Percentiles rank a stretch among this genome's conserved stretches.
phyloP scores from a whole-genome alignment of 2,888 invertebrate species.

The Caenorhabditis sp. region DNA sequence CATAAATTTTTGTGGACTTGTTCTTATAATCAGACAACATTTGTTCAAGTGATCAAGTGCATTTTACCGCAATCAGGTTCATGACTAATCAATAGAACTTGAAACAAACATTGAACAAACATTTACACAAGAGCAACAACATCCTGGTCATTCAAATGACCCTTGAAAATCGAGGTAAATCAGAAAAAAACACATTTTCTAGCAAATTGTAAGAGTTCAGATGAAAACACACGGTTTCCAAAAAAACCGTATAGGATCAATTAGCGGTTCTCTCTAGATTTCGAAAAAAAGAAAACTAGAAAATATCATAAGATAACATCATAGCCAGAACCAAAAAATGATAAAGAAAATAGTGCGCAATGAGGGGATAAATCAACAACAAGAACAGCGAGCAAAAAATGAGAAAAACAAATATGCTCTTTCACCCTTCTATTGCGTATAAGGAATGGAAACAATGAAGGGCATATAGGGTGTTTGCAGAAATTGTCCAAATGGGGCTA shows the following conservation, averaged over 20 bases:
- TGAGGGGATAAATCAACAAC: conserved; percentile 31
- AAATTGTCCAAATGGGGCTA: too few relatives aligned
- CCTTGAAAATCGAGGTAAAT: not conserved
- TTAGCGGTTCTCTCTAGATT: too few relatives aligned
- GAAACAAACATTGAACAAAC: not conserved
- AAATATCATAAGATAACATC: too few relatives aligned
- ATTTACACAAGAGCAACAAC: not conserved
- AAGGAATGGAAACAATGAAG: too few relatives aligned
- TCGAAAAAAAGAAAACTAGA: too few relatives aligned
- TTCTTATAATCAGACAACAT: too few relatives aligned
- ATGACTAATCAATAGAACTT: not conserved
- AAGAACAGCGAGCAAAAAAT: conserved; percentile 23
- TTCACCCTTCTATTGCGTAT: not conserved
- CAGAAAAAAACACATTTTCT: too few relatives aligned
- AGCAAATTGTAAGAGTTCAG: too few relatives aligned
- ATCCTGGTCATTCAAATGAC: not conserved
- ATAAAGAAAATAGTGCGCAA: conserved; percentile 26
- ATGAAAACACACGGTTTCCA: too few relatives aligned
- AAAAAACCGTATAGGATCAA: too few relatives aligned
- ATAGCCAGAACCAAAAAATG: conserved; percentile 19
- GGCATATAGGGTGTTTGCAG: too few relatives aligned
- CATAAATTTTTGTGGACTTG: too few relatives aligned
- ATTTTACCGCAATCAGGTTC: not conserved
- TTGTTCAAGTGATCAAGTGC: not conserved
- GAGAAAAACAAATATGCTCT: conserved; percentile 32